These are phyloP conservation scores for Papilio xuthus DNA, from an alignment of 1,140 invertebrate genomes.

Conservation along the genomic window DNA sequence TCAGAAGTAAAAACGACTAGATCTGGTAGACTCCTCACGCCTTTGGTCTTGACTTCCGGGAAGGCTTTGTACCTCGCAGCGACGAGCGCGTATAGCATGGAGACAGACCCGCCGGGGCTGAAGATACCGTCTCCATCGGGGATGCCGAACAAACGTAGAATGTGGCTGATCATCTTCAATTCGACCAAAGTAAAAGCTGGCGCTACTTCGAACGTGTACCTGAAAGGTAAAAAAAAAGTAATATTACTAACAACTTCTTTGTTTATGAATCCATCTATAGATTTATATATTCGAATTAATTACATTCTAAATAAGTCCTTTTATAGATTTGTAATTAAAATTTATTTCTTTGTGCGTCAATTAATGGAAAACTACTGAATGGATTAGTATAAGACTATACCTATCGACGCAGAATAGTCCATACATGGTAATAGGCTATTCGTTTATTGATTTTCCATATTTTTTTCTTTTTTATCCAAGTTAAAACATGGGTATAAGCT, in stretches of 20 bases:
- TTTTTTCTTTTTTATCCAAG: too few relatives aligned
- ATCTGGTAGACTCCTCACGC: conserved; percentile 83
- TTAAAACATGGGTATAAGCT: too few relatives aligned
- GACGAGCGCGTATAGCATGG: conserved; percentile 91
- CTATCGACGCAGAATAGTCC: too few relatives aligned
- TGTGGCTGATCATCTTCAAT: conserved; percentile 83
- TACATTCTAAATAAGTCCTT: too few relatives aligned
- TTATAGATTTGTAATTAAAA: neutral
- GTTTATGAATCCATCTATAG: neutral
- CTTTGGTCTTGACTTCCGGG: conserved; percentile 89
- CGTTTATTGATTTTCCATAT: too few relatives aligned
- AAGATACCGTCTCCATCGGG: conserved; percentile 87
- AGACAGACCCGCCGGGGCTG: conserved; percentile 91
- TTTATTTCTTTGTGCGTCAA: neutral
- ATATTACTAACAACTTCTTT: conserved; percentile 5
- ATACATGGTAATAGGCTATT: too few relatives aligned
- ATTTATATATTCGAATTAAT: too few relatives aligned
- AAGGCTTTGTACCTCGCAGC: conserved; percentile 88
- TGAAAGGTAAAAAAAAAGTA: conserved; percentile 57
- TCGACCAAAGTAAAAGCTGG: conserved; percentile 89
- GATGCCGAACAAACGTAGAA: conserved; percentile 86
- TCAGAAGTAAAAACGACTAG: conserved; percentile 89
- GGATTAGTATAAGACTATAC: too few relatives aligned
- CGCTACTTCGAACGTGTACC: conserved; percentile 90
- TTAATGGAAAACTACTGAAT: too few relatives aligned